Percentiles rank a stretch among this genome's conserved stretches.
Conservation (phyloP, 2,888 invertebrate genomes). For the Malacosoma neustria region DNA sequence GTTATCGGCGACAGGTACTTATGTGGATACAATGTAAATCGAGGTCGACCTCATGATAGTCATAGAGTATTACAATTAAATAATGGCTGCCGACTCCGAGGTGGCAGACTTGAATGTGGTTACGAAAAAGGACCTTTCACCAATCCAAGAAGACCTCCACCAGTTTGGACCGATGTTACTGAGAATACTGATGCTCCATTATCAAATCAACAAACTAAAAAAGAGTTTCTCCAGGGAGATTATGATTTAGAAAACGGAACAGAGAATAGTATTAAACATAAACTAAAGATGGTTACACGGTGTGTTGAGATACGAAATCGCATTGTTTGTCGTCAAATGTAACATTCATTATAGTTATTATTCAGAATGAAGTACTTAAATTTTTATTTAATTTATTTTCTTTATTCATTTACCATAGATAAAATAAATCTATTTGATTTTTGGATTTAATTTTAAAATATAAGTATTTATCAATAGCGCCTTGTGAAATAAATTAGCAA, state of each 20-base stretch:
- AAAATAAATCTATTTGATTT: too few relatives aligned
- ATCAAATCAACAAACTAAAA: neutral
- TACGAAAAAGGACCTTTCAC: constrained; percentile 37
- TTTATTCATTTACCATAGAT: too few relatives aligned
- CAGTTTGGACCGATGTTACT: constrained; percentile 6
- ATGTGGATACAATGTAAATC: constrained; percentile 48
- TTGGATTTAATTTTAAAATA: too few relatives aligned
- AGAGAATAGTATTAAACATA: neutral
- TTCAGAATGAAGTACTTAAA: too few relatives aligned
- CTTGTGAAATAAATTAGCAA: too few relatives aligned
- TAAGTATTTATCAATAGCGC: too few relatives aligned
- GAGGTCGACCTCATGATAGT: constrained; percentile 23
- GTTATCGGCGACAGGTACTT: constrained; percentile 40
- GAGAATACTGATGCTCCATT: neutral
- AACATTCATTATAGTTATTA: too few relatives aligned
- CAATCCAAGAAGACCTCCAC: constrained; percentile 22
- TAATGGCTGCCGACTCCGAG: constrained; percentile 42
- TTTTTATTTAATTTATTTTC: too few relatives aligned
- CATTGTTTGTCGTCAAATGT: constrained; percentile 29
- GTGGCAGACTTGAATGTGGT: constrained; percentile 51
- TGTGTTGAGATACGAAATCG: constrained; percentile 35
- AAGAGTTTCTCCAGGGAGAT: neutral
- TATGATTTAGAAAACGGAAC: neutral
- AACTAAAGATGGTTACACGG: constrained; percentile 11
- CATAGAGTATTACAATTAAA: constrained; percentile 17